Evolutionary conservation across 1,140 invertebrate species (phyloP).

Genomic region (Drosophila paulistorum): DNA sequence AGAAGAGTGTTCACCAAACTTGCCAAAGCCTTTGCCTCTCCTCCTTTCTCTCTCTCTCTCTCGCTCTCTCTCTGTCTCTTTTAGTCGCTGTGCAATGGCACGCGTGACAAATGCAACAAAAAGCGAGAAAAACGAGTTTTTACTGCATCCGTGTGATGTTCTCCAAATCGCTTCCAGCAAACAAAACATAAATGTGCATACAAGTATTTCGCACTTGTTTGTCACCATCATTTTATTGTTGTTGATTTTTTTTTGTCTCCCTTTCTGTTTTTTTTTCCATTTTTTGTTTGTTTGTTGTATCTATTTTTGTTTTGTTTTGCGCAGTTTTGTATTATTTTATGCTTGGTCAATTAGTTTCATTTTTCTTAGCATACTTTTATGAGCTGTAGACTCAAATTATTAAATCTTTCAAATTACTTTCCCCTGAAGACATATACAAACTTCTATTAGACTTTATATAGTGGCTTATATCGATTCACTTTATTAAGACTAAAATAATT

Average conservation of each 20-base stretch:
- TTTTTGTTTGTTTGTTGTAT: not conserved
- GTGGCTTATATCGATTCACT: too few species aligned
- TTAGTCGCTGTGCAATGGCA: constrained; percentile 40
- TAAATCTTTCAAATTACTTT: too few species aligned
- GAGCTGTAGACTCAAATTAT: too few species aligned
- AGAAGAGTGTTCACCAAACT: constrained; percentile 13
- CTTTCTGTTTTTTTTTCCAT: not conserved
- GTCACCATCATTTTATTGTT: constrained; percentile 1
- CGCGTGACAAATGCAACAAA: constrained; percentile 35
- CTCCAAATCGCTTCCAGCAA: constrained; percentile 49
- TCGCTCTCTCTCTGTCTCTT: not conserved
- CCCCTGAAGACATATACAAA: too few species aligned
- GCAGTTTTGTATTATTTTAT: not conserved
- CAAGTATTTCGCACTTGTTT: constrained; percentile 51
- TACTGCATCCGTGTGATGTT: constrained; percentile 43
- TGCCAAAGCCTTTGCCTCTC: constrained; percentile 9
- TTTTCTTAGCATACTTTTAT: not conserved
- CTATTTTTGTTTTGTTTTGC: not conserved
- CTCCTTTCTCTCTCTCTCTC: not conserved
- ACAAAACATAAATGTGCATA: constrained; percentile 14
- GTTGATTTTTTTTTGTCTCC: too few species aligned
- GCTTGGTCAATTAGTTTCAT: not conserved
- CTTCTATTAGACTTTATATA: too few species aligned
- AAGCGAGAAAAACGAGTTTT: constrained; percentile 17
- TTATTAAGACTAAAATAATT: too few species aligned